Evolutionary conservation across 2,888 invertebrate species (phyloP), one percentile per base, ranked within the genome.

Genomic region (Stenolophus ochropezus): DNA sequence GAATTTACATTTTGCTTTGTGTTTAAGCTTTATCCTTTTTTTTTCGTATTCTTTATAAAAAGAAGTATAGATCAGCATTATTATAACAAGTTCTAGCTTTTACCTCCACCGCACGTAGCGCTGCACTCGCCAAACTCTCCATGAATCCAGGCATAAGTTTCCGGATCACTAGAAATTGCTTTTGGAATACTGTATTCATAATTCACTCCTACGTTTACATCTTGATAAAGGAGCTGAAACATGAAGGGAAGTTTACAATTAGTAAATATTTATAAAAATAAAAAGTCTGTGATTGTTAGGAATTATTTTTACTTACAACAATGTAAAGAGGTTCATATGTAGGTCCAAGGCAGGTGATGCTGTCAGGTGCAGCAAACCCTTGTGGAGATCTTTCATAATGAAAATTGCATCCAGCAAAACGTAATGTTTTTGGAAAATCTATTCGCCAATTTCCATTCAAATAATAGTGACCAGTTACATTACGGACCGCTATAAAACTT

Each of bases 391-490:
- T 91, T 85, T 96, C 95, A 88, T 99, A 99, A 87, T 94, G 93
- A 93, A 98, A 98, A 86, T 94, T 93, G 3, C 94, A 93, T 8
- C 97, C 97, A 0, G 96, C 96, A 86, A 97, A 96, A 82, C 91
- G 90, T 86, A 96, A 90, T 33, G 93, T 93, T 76, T 95, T 92
- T 0, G 97, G 97, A 88, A 96, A 96, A 90, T 97, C 96, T 86
- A 99, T 97, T 87, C 95, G 93, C 94, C 97, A 98, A 88, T 97
- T 95, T 0, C 98, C 98, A 89, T 99, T 99, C 75, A 99, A 90
- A 87, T 97, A 97, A 88, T 96, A 99, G 85, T 95, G 92, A 2
- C 95, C 96, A 65, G 94, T 91, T 79, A 93, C 91, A 88, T 97
- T 96, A 84, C 97, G 93, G 71, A 98, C 91, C 3, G 98, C 98